Evolutionary conservation across 2,888 invertebrate genomes (phyloP), one percentile per base, ranked within the genome.

Genomic region (Epinotia demarniana): DNA sequence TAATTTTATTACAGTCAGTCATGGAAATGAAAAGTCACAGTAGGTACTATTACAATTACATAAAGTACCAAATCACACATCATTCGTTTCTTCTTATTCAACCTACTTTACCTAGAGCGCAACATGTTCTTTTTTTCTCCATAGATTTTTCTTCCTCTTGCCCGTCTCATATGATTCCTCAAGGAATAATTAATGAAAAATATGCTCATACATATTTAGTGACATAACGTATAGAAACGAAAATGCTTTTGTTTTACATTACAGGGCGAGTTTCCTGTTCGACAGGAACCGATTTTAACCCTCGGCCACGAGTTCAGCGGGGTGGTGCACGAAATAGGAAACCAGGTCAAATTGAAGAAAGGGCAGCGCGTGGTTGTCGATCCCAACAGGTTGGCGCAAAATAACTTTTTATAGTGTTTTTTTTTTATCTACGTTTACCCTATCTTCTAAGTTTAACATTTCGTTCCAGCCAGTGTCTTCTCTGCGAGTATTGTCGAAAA

Each of bases 241-340:
- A 49, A 49, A 49, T 46, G 12, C 46, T 13, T 46, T 16, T 16
- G 5, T 49, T 39, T 60, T 4, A 18, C 75, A 79, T 62, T 77
- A 0, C 68, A 95, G 95, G 95, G 95, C 2, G 86, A 91, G 77
- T 95, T 95, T 82, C 95, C 95, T 1, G 95, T 95, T 77, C 86
- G 89, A 72, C 80, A 88, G 27, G 84, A 90, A 5, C 88, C 84
- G 2, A 85, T 90, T 0, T 80, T 95, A 19, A 90, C 90, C 2
- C 85, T 95, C 49, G 96, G 96, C 0, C 95, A 95, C 77, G 96
- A 96, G 86, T 95, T 95, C 84, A 92, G 93, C 60, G 96, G 96
- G 0, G 89, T 88, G 0, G 90, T 95, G 1, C 87, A 89, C 23
- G 91, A 90, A 5, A 83, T 95, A 49, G 96, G 95, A 0, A 72